phyloP scores from a whole-genome alignment of 2,113 vertebrate species.

The Oenanthe oenanthe region DNA sequence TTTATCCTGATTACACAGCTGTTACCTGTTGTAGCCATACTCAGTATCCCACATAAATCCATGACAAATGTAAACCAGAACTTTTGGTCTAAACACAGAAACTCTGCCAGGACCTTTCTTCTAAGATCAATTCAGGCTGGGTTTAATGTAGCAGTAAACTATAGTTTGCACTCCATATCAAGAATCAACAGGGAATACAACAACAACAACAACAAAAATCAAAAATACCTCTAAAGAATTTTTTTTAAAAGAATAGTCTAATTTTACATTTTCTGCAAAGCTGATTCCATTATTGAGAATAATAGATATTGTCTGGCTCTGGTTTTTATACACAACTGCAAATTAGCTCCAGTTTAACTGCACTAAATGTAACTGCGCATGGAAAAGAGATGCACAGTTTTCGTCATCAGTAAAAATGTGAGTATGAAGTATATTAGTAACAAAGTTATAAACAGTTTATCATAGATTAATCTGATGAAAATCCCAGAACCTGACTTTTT shows the following conservation, averaged over 20 bases:
- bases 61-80: neutral
- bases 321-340: neutral
- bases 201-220: neutral
- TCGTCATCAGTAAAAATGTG: neutral
- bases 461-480: neutral
- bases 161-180: neutral
- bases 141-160: neutral
- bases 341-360: neutral
- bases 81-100: neutral
- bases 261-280: neutral
- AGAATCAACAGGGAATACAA: neutral
- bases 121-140: neutral
- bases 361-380: neutral
- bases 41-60: neutral
- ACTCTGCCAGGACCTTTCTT: neutral
- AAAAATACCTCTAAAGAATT: neutral
- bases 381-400: neutral
- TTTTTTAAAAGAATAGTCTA: neutral
- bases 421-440: neutral
- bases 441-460: neutral
- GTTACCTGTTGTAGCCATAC: neutral
- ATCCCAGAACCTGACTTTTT: neutral
- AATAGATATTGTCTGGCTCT: neutral
- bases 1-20: neutral
- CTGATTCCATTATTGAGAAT: neutral